Evolutionary conservation across 2,888 invertebrate genomes (phyloP).

Genomic region (Clostera curtula): DNA sequence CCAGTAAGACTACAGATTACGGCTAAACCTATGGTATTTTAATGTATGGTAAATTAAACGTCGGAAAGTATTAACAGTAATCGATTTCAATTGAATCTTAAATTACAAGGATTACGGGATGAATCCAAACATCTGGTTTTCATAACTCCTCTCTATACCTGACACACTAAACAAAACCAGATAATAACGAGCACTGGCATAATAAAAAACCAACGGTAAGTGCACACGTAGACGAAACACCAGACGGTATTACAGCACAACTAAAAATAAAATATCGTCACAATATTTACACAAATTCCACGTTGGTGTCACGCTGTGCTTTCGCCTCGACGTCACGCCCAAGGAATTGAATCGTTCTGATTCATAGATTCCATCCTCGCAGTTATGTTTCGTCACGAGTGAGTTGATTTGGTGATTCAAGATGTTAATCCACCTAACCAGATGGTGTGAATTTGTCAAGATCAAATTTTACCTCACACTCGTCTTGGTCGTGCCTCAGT

Average conservation of each 20-base stretch:
- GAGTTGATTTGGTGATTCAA: conserved; percentile 1
- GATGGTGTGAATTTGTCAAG: conserved; percentile 6
- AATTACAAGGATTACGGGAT: not conserved
- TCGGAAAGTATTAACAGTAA: too few species aligned
- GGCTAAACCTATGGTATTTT: too few species aligned
- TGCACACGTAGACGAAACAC: not conserved
- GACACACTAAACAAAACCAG: not conserved
- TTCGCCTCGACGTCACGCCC: conserved; percentile 12
- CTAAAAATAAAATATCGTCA: conserved; percentile 18
- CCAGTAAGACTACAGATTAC: too few species aligned
- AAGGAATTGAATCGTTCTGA: conserved; percentile 15
- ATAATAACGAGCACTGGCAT: not conserved
- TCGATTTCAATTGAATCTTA: too few species aligned
- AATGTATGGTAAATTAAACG: too few species aligned
- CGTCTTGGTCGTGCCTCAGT: too few species aligned
- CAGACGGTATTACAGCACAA: conserved; percentile 8
- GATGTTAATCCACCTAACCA: not conserved
- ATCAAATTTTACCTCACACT: conserved; percentile 1
- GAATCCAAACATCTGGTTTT: conserved; percentile 1
- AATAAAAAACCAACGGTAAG: not conserved
- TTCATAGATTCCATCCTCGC: conserved; percentile 10
- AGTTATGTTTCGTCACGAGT: conserved; percentile 5
- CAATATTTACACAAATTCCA: conserved; percentile 14
- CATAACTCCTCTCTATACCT: not conserved
- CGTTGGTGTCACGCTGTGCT: conserved; percentile 13